Base-by-base conservation (phyloP, 1,140 invertebrate species). In the Anthonomus grandis region DNA sequence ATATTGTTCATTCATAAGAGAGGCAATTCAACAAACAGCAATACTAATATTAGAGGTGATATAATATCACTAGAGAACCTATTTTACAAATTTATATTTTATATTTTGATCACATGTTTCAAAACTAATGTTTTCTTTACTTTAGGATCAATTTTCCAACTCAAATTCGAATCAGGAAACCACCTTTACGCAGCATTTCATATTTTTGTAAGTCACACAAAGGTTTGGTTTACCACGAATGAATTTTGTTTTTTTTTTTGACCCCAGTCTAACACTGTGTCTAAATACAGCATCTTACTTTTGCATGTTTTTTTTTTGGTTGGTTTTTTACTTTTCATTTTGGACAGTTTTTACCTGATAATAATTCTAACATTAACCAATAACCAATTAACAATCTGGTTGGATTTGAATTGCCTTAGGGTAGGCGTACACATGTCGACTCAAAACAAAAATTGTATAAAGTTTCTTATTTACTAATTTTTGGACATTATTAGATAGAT, bases 241-340 rank as follows among this genome's bases (percentile, higher is more conserved):
- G 39, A 52, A 31, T 46, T 15, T 25, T 25, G 47, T 49, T 46
- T 56, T 47, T 47, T 21, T 42, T 46, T 46, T 22, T 46, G 31
- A 9, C 45, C 46, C 45, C 19, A 49, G 41, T 52, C 61, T 60
- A 63, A 64, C 62, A 64, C 52, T 52, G 19, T 52, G 37, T 45
- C 37, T 52, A 49, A 60, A 64, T 64, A 64, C 62, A 60, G 62
- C 62, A 64, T 64, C 62, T 64, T 64, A 60, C 57, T 44, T n/a
- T 53, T 59, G 57, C 57, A 59, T 63, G 57, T 34, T 58, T n/a
- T n/a, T n/a, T n/a, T n/a, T 53, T 49, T 60, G 55, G 44, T 54
- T 64, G 47, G 39, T 49, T 59, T 54, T 51, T 38, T 25, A 18
- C 19, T 48, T 48, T 51, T 57, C 51, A 4, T 50, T 22, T 49